Conservation (phyloP, 2,888 invertebrate species). For the Zonitis immaculata region DNA sequence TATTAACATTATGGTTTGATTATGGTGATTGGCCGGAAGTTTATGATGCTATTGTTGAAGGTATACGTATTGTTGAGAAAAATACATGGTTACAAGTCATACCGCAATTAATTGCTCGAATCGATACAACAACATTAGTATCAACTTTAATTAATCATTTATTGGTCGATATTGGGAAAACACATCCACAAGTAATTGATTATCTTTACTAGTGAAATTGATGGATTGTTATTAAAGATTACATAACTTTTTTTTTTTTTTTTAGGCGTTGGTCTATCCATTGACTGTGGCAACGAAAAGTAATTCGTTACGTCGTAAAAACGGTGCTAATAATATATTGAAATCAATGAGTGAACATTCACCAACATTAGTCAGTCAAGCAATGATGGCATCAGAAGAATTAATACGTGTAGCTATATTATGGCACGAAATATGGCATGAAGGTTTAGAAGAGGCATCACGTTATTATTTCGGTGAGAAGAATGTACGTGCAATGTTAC, state of each 20-base stretch:
- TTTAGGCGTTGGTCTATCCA: conserved; percentile 93
- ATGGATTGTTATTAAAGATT: neutral
- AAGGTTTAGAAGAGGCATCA: conserved; percentile 93
- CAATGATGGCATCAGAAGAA: conserved; percentile 94
- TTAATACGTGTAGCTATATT: conserved; percentile 95
- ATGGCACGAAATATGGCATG: conserved; percentile 99
- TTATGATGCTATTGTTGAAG: conserved; percentile 88
- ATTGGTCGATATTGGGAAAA: conserved; percentile 94
- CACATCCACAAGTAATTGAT: conserved; percentile 65
- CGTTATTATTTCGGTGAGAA: conserved; percentile 88
- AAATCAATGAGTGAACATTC: conserved; percentile 96
- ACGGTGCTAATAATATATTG: conserved; percentile 90
- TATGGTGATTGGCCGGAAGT: conserved; percentile 93
- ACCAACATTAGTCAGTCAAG: conserved; percentile 87
- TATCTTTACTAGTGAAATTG: too few species aligned
- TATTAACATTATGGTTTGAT: conserved; percentile 97
- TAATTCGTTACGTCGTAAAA: conserved; percentile 74
- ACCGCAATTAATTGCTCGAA: conserved; percentile 96
- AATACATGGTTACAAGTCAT: conserved; percentile 99
- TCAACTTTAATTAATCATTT: conserved; percentile 88
- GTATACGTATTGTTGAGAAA: conserved; percentile 89
- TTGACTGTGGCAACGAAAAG: conserved; percentile 94
- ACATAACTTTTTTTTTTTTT: conserved; percentile 3
- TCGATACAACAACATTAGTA: conserved; percentile 89
- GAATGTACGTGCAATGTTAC: conserved; percentile 95